Percentiles rank a stretch among this genome's conserved stretches.
Conservation (phyloP, 2,113 vertebrate species). For the Salvelinus fontinalis region DNA sequence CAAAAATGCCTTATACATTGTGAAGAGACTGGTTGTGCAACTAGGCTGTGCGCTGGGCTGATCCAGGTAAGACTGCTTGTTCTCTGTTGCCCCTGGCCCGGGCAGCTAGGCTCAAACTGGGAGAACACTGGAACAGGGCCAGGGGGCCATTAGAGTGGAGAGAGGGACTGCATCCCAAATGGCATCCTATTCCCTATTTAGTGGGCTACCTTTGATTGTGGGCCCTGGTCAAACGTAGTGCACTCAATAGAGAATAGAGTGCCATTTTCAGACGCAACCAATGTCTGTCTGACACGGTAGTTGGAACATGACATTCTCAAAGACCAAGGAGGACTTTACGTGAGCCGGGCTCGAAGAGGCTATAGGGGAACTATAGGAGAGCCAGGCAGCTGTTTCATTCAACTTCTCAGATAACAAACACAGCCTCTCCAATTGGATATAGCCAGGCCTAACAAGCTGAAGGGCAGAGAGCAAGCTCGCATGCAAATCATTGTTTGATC, state of each 20-base stretch:
- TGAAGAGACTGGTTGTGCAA: conserved; percentile 24
- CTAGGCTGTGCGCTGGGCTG: conserved; percentile 25
- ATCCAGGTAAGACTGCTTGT: conserved; percentile 56
- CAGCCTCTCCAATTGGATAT: conserved; percentile 22
- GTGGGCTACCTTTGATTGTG: no score
- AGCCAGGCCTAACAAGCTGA: conserved; percentile 27
- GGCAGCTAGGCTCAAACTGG: conserved; percentile 53
- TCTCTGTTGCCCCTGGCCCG: conserved; percentile 12
- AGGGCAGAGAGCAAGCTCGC: conserved; percentile 33
- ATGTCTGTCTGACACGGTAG: conserved; percentile 55
- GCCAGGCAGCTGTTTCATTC: conserved; percentile 70
- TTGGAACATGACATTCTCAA: conserved; percentile 58
- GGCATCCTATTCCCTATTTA: no score
- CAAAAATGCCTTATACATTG: conserved; percentile 31
- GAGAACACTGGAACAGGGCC: conserved; percentile 64
- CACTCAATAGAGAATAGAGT: no score
- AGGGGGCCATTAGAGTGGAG: conserved; percentile 60
- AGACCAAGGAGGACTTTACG: conserved; percentile 54
- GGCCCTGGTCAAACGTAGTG: no score
- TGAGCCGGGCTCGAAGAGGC: conserved; percentile 10
- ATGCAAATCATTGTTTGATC: conserved; percentile 50
- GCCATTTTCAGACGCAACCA: no score
- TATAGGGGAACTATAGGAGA: conserved; percentile 27
- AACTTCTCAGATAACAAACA: conserved; percentile 66
- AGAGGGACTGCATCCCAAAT: no score